Conservation (phyloP, 2,797 vertebrate genomes). For the Glossophaga mutica region DNA sequence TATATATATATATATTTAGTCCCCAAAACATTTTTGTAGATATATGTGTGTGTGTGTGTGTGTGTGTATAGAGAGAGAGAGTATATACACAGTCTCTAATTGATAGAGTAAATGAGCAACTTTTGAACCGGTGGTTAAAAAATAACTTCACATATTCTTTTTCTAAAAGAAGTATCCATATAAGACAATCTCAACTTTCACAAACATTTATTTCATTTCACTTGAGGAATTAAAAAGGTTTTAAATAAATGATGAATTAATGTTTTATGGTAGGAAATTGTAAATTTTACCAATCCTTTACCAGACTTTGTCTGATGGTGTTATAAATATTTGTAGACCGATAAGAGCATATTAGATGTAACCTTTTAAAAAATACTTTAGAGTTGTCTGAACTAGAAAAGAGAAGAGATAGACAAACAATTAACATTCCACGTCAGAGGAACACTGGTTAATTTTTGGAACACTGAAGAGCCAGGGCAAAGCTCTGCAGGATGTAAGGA, state of each 20-base stretch:
- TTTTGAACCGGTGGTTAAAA: background rate
- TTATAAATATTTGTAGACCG: background rate
- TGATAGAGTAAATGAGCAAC: background rate
- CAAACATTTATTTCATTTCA: background rate
- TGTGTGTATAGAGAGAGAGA: background rate
- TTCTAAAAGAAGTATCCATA: background rate
- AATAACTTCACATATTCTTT: background rate
- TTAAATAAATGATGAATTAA: background rate
- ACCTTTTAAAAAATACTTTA: background rate
- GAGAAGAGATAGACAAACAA: background rate
- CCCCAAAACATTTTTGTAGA: no score
- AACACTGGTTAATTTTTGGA: background rate
- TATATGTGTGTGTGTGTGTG: no score
- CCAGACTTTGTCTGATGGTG: background rate
- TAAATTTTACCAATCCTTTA: background rate
- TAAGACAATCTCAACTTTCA: background rate
- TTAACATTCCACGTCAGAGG: background rate
- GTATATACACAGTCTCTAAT: background rate
- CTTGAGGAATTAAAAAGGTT: background rate
- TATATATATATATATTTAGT: no score
- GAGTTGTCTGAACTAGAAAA: background rate
- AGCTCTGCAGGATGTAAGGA: background rate
- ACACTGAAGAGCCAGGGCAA: background rate
- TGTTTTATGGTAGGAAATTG: background rate
- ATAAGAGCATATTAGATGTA: background rate